Evolutionary conservation across 2,888 invertebrate genomes (phyloP).

Genomic region (Platycheirus rosarum): DNA sequence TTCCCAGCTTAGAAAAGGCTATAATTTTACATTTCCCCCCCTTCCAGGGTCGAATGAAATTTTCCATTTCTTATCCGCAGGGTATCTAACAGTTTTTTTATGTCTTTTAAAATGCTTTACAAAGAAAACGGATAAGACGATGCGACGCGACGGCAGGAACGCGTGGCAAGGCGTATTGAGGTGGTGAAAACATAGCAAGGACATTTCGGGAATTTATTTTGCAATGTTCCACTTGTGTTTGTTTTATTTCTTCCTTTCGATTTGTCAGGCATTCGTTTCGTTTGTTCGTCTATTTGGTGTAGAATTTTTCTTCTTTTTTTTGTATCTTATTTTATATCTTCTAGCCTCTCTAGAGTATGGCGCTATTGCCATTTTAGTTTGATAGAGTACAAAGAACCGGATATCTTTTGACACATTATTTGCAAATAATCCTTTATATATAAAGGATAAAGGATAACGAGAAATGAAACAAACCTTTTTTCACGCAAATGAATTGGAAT

Average conservation of each 20-base stretch:
- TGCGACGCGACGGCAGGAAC: background rate
- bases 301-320: conserved; percentile 17
- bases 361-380: conserved; percentile 54
- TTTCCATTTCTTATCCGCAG: conserved; percentile 67
- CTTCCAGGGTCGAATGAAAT: conserved; percentile 60
- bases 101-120: conserved; percentile 62
- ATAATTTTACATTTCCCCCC: conserved; percentile 14
- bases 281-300: conserved; percentile 47
- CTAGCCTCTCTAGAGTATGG: no score
- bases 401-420: conserved; percentile 69
- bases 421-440: no score
- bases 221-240: conserved; percentile 67
- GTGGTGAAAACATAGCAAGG: conserved; percentile 44
- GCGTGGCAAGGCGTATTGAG: background rate
- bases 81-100: conserved; percentile 69
- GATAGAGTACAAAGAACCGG: conserved; percentile 51
- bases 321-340: no score
- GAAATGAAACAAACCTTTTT: conserved; percentile 48
- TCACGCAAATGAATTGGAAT: conserved; percentile 71
- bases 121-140: conserved; percentile 18
- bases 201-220: conserved; percentile 72
- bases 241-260: conserved; percentile 74
- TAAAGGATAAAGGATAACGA: conserved; percentile 57
- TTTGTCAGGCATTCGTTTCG: conserved; percentile 62
- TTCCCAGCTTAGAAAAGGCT: no score